phyloP scores from a whole-genome alignment of 2,888 invertebrate genomes.

The Calliopum simillimum region DNA sequence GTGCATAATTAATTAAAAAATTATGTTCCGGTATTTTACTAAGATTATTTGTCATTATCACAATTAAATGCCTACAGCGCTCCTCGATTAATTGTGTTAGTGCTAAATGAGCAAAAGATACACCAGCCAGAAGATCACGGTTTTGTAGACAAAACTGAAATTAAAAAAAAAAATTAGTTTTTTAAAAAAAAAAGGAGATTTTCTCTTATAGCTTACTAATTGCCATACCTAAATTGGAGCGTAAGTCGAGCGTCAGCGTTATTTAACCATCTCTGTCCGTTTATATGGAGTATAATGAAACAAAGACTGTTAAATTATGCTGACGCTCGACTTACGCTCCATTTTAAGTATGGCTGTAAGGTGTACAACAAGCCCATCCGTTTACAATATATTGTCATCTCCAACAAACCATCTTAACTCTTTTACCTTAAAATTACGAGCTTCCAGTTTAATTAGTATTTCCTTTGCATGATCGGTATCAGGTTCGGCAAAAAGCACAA shows the following conservation, averaged over 20 bases:
- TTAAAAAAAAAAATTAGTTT: constrained; percentile 1
- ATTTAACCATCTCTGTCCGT: too few relatives aligned
- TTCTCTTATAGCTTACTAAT: too few relatives aligned
- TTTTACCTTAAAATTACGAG: constrained; percentile 73
- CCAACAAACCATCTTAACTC: too few relatives aligned
- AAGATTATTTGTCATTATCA: constrained; percentile 83
- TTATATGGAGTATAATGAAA: too few relatives aligned
- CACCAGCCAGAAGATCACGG: constrained; percentile 77
- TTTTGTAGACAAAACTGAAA: constrained; percentile 80
- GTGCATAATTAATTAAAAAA: constrained; percentile 85
- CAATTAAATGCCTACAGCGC: constrained; percentile 82
- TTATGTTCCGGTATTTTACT: constrained; percentile 79
- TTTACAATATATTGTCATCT: background rate
- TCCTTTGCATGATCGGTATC: constrained; percentile 78
- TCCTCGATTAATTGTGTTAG: constrained; percentile 79
- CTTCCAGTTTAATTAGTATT: constrained; percentile 74
- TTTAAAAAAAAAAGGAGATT: background rate
- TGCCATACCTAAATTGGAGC: too few relatives aligned
- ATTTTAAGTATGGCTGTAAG: too few relatives aligned
- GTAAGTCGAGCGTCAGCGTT: too few relatives aligned
- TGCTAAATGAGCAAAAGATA: constrained; percentile 78
- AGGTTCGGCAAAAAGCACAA: constrained; percentile 79
- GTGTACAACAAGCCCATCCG: background rate
- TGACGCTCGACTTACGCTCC: too few relatives aligned
- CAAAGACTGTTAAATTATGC: too few relatives aligned